Evolutionary conservation across 1,140 invertebrate species (phyloP).

Genomic region (Bombus terrestris): DNA sequence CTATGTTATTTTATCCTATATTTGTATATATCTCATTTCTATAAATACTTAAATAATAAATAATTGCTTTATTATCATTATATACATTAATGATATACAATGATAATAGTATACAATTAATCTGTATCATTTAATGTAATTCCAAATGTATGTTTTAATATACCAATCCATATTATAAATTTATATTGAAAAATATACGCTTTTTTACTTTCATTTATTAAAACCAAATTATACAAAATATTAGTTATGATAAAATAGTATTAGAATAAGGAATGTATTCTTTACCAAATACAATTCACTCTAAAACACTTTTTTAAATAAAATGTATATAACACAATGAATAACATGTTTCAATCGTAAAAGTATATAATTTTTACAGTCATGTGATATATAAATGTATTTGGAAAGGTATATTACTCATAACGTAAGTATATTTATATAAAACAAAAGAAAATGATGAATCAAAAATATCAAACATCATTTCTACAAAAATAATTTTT

Average conservation of each 20-base stretch:
- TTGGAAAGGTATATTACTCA: neutral
- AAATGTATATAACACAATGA: neutral
- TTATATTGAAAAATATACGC: no score
- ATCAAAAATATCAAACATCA: neutral
- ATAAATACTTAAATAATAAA: slow-evolving; percentile 8
- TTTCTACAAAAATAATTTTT: slow-evolving; percentile 8
- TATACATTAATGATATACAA: neutral
- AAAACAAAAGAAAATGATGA: neutral
- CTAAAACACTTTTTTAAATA: neutral
- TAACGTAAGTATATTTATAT: slow-evolving; percentile 1
- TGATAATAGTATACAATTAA: neutral
- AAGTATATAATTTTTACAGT: neutral
- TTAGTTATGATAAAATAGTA: neutral
- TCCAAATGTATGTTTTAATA: neutral
- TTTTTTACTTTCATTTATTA: neutral
- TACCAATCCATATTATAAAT: neutral
- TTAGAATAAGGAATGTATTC: slow-evolving; percentile 10
- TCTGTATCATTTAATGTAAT: neutral
- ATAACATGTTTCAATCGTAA: neutral
- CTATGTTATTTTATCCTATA: neutral
- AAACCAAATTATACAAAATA: neutral
- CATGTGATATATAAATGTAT: neutral
- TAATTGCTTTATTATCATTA: neutral
- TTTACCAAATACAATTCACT: slow-evolving; percentile 23
- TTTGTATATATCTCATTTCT: neutral